Base-by-base conservation (phyloP, 2,888 invertebrate species). In the Drosophila histrio region DNA sequence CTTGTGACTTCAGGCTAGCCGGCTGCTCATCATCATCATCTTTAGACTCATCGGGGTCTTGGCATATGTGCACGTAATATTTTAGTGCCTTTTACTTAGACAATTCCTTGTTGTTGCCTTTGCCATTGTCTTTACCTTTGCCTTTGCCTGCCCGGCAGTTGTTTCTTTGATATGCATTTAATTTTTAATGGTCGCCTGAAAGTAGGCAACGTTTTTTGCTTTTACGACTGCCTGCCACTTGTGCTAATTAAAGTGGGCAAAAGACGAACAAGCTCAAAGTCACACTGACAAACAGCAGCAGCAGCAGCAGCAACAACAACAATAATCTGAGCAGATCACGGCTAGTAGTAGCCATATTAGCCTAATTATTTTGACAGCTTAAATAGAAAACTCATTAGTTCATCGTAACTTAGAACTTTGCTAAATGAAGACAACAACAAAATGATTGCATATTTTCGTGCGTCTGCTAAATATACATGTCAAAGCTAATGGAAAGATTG, bases 51-150 rank as follows among this genome's bases (percentile, higher is more conserved):
- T 54, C 38, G 47, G 47, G 68, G 60, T 46, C 61, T 64, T 50
- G 80, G 44, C 82, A 83, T 76, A 78, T 83, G 84, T 86, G 86
- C 72, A 70, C 62, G 69, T 83, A 80, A 86, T 82, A 83, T 83
- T 78, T 86, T 72, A 83, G 83, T 82, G 78, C 66, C 70, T 61
- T 60, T 75, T 76, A 72, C 77, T 76, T 76, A 75, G 49, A 11
- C 47, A 39, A 54, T 32, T 36, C 6, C 34, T 38, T 46, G 26
- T 32, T 26, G 41, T 44, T 41, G 28, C 24, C 11, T 26, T 52
- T n/a, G 26, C 21, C 11, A 21, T 52, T n/a, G 26, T 17, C 26
- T 30, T 36, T 9, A 15, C 7, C 50, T 47, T 26, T 36, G 22
- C 41, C 15, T 34, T 11, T 13, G 34, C 21, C 47, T 26, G 60